Conservation (phyloP, 2,113 vertebrate genomes). For the Tringa solitaria region DNA sequence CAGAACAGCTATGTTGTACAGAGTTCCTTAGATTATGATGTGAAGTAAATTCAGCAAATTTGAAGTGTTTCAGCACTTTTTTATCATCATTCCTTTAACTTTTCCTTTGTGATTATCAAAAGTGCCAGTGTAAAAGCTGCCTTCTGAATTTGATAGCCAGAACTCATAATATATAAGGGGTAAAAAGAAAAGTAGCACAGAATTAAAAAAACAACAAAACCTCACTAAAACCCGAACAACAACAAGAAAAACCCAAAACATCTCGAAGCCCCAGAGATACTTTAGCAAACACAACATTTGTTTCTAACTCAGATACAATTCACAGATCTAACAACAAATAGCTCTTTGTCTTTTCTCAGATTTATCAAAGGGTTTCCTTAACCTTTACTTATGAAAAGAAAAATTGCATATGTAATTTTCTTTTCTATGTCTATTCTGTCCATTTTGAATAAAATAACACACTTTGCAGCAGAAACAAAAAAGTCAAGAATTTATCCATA, state of each 20-base stretch:
- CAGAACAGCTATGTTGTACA: background rate
- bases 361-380: background rate
- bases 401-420: background rate
- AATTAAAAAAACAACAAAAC: background rate
- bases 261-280: background rate
- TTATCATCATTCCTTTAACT: background rate
- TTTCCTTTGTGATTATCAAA: background rate
- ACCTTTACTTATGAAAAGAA: background rate
- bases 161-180: background rate
- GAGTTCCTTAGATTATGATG: background rate
- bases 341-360: background rate
- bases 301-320: background rate
- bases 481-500: background rate
- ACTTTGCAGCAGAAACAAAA: background rate
- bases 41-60: background rate
- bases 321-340: background rate
- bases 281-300: background rate
- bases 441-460: background rate
- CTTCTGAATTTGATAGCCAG: background rate
- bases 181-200: background rate
- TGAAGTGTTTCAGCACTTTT: background rate
- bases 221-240: too few relatives aligned
- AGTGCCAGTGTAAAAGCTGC: background rate
- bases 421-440: background rate
- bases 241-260: background rate